A percentile compares a stretch with the other conserved stretches of the same genome.
Conservation (phyloP, 2,113 vertebrate species). For the Gila orcuttii region DNA sequence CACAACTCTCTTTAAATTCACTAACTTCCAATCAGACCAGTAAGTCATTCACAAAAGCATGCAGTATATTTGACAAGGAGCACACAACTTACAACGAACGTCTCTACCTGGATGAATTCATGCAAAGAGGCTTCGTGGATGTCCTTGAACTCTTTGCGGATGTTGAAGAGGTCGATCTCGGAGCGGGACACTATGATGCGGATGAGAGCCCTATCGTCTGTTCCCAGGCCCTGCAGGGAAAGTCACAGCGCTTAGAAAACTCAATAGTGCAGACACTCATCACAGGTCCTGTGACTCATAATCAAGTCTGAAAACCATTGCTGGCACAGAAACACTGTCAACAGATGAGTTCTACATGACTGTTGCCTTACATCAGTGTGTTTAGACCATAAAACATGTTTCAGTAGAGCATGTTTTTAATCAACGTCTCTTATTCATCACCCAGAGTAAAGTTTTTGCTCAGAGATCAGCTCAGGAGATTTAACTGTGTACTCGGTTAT, state of each 20-base stretch:
- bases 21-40: background rate
- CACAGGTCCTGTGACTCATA: slow-evolving; percentile 29
- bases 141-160: slow-evolving; percentile 91
- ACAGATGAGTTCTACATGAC: slow-evolving; percentile 1
- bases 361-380: background rate
- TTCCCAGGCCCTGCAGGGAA: slow-evolving; percentile 85
- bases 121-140: slow-evolving; percentile 87
- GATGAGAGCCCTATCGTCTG: slow-evolving; percentile 91
- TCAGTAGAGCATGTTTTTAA: slow-evolving; percentile 1
- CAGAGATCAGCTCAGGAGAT: background rate
- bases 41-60: slow-evolving; percentile 32
- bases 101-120: slow-evolving; percentile 91
- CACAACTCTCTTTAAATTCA: slow-evolving; percentile 39
- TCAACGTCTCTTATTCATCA: slow-evolving; percentile 3
- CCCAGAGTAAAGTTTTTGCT: background rate
- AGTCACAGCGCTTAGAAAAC: background rate
- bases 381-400: background rate
- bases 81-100: slow-evolving; percentile 74
- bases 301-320: slow-evolving; percentile 15
- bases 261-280: slow-evolving; percentile 17
- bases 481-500: background rate
- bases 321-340: background rate
- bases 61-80: slow-evolving; percentile 37
- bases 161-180: slow-evolving; percentile 90
- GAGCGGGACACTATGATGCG: slow-evolving; percentile 93